Percentiles rank a stretch among this genome's conserved stretches.
Evolutionary conservation across 2,113 vertebrate genomes (phyloP).

Genomic region (Pachyramphus minor): DNA sequence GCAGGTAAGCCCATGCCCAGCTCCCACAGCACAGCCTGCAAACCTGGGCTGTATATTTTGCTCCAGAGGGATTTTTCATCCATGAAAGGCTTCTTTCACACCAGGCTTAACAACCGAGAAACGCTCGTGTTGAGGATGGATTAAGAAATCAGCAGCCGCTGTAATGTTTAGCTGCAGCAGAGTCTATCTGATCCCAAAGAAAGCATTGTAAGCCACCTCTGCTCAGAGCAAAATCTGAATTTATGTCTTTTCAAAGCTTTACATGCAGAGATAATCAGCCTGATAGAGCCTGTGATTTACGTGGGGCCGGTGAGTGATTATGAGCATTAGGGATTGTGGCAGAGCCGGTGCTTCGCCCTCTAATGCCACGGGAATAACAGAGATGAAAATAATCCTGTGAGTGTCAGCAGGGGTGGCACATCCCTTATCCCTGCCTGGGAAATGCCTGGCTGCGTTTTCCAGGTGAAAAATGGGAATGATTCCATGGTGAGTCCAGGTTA

Average conservation of each 20-base stretch:
- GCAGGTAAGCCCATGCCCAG: conserved; percentile 1
- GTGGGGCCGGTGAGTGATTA: neutral
- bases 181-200: conserved; percentile 22
- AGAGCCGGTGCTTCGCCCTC: neutral
- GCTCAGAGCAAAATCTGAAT: conserved; percentile 34
- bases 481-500: neutral
- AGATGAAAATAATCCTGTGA: neutral
- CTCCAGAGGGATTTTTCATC: neutral
- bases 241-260: conserved; percentile 54
- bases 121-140: neutral
- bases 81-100: conserved; percentile 43
- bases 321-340: neutral
- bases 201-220: conserved; percentile 25
- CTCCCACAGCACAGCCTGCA: neutral
- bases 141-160: conserved; percentile 39
- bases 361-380: neutral
- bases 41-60: conserved; percentile 4
- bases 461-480: neutral
- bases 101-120: conserved; percentile 6
- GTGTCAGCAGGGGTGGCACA: neutral
- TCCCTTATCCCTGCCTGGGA: neutral
- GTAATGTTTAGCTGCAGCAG: neutral
- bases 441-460: neutral
- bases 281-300: conserved; percentile 26
- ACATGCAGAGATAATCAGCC: conserved; percentile 25